These are phyloP conservation scores for Herpetotheres cachinnans DNA, from an alignment of 2,113 vertebrate genomes.

Conservation along the genomic window DNA sequence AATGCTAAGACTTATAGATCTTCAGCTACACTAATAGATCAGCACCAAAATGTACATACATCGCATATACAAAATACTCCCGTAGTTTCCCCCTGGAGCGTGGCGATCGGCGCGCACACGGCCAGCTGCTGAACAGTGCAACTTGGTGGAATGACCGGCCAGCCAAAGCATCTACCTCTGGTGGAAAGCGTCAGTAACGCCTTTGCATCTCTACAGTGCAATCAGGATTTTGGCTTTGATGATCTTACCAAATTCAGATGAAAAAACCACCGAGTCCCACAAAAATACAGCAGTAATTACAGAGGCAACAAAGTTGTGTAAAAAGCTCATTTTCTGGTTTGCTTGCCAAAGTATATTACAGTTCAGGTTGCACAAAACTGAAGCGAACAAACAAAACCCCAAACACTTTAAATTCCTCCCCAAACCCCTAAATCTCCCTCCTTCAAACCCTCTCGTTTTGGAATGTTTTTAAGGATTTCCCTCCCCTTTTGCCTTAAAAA, in stretches of 20 bases:
- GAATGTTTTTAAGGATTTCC: background rate
- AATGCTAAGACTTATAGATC: background rate
- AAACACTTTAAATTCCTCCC: background rate
- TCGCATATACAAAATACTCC: accelerated
- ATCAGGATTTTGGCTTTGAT: background rate
- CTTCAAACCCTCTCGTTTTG: background rate
- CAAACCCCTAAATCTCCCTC: background rate
- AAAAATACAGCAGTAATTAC: slow-evolving; percentile 45
- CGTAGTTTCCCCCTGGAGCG: background rate
- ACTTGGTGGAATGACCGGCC: background rate
- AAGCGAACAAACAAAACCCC: background rate
- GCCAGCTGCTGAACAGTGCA: background rate
- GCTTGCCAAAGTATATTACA: background rate
- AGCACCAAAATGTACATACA: background rate
- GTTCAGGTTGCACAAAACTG: slow-evolving; percentile 13
- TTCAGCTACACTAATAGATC: background rate
- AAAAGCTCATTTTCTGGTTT: slow-evolving; percentile 44
- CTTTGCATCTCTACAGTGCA: background rate
- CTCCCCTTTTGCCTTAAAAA: background rate
- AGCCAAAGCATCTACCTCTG: background rate
- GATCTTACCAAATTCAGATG: background rate
- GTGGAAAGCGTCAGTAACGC: background rate
- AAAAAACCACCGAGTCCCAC: background rate
- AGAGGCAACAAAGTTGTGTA: background rate
- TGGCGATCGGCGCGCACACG: accelerated